phyloP scores from a whole-genome alignment of 2,888 invertebrate genomes.

The Tribolium freemani region DNA sequence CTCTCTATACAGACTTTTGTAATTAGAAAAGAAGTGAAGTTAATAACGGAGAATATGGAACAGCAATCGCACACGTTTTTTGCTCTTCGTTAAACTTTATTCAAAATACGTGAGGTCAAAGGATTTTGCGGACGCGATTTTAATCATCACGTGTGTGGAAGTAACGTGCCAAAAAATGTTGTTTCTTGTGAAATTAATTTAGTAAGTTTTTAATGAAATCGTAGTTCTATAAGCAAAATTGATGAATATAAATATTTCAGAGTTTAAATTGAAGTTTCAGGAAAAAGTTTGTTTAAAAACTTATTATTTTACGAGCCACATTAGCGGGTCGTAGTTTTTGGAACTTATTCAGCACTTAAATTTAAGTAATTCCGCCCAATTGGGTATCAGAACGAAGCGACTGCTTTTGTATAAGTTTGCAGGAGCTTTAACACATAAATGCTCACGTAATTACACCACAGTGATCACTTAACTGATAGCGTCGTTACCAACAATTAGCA shows the following conservation, averaged over 20 bases:
- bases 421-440: conserved; percentile 20
- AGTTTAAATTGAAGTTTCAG: neutral
- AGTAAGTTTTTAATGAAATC: neutral
- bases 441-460: conserved; percentile 17
- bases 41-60: neutral
- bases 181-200: too few species aligned
- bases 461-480: conserved; percentile 33
- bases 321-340: too few species aligned
- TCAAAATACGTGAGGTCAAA: conserved; percentile 7
- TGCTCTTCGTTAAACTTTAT: conserved; percentile 3
- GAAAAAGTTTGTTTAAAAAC: conserved; percentile 3
- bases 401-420: conserved; percentile 10
- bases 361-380: conserved; percentile 23
- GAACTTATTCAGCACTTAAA: conserved; percentile 1
- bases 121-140: neutral
- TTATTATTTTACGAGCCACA: too few species aligned
- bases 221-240: neutral
- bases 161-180: neutral
- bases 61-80: conserved; percentile 10
- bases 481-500: conserved; percentile 35
- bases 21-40: conserved; percentile 2
- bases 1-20: neutral
- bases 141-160: neutral
- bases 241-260: conserved; percentile 5
- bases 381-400: conserved; percentile 5